These are phyloP conservation scores for Muscidifurax raptorellus DNA, from an alignment of 1,140 invertebrate genomes.

Conservation along the genomic window DNA sequence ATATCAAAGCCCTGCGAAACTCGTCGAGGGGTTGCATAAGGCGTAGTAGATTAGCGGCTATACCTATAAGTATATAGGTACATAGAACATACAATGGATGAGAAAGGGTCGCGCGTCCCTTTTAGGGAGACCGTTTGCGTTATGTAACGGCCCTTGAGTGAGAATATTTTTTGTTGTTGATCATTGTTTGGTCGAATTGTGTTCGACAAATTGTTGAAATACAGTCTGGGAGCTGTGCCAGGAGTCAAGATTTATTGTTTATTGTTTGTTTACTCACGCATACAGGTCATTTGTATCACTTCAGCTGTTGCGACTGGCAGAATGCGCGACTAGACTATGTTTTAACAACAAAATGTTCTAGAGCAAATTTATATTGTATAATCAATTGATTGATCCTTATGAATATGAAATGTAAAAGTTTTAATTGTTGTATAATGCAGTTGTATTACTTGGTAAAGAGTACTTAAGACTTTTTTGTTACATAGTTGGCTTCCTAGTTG, in stretches of 20 bases:
- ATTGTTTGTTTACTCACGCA: neutral
- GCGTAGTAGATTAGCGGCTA: neutral
- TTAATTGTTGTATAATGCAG: neutral
- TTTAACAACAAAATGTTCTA: neutral
- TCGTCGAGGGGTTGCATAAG: constrained; percentile 20
- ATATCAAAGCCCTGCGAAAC: neutral
- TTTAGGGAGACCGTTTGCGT: neutral
- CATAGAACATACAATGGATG: neutral
- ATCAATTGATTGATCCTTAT: neutral
- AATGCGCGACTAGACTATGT: neutral
- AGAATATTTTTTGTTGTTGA: neutral
- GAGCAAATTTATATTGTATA: neutral
- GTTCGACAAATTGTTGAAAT: neutral
- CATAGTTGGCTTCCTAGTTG: neutral
- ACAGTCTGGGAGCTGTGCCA: neutral
- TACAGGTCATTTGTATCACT: neutral
- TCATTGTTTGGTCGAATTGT: neutral
- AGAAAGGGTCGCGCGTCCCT: constrained; percentile 25
- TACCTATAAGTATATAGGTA: no score
- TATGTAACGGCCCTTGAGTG: neutral
- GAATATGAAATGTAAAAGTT: neutral
- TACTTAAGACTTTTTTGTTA: neutral
- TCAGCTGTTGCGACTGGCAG: no score
- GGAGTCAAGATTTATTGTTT: neutral
- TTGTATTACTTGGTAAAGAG: neutral